A percentile compares a stretch with the other conserved stretches of the same genome.
Conservation (phyloP, 2,113 vertebrate species). For the Terrapene triunguis region DNA sequence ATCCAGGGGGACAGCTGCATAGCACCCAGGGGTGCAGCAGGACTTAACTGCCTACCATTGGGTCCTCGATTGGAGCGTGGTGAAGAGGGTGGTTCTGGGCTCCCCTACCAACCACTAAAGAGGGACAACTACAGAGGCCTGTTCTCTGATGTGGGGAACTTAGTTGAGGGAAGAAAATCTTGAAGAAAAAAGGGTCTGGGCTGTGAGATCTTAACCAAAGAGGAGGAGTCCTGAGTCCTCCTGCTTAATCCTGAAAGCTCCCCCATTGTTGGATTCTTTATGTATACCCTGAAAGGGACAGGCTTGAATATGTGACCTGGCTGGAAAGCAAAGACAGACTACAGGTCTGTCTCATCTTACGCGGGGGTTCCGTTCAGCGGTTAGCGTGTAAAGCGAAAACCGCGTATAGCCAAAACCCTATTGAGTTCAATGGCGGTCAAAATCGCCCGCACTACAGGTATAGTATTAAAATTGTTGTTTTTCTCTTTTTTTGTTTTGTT, state of each 20-base stretch:
- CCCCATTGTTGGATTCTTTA: not conserved
- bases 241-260: not conserved
- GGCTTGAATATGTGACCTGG: not conserved
- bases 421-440: no score
- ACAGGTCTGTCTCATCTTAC: no score
- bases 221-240: not conserved
- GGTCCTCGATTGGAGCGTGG: not conserved
- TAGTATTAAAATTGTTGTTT: no score
- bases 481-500: no score
- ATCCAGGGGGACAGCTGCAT: not conserved
- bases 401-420: no score
- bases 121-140: not conserved
- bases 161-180: not conserved
- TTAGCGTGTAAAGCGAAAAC: no score
- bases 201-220: not conserved
- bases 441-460: no score
- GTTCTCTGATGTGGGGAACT: not conserved
- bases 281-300: not conserved
- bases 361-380: no score
- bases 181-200: not conserved
- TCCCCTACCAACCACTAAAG: not conserved
- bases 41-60: not conserved
- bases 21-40: not conserved
- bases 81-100: not conserved
- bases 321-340: no score